Base-by-base conservation (phyloP, 2,113 vertebrate species). In the Polypterus bichir region DNA sequence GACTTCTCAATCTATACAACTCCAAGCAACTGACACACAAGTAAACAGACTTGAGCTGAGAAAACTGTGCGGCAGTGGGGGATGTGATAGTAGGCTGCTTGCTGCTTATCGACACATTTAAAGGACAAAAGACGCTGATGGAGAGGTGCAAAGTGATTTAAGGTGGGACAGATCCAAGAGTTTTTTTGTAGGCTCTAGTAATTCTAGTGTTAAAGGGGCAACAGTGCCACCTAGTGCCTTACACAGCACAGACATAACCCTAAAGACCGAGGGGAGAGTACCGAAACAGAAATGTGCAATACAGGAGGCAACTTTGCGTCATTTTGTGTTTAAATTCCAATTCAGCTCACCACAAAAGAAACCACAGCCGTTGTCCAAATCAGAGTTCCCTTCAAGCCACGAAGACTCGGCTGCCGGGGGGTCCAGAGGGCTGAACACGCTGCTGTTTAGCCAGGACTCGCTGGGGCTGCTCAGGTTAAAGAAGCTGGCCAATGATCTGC, bases 361-460 rank as follows among this genome's bases (percentile, higher is more conserved):
- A 66, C 56, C 59, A 64, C 65, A 54, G 47, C 66, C 44, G 27
- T 68, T 62, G 3, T 79, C 76, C 64, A 73, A 62, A 62, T 78
- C 67, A 1, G 61, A 63, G 65, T 63, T 67, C 5, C 67, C 54
- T 3, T 69, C 68, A 1, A 59, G 11, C 82, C 83, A 84, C 63
- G 66, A 46, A 0, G 71, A 67, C 46, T 83, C 78, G 2, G 3
- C 5, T 0, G 54, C 47, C 5, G 69, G 67, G 48, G 60, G 59
- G 44, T 68, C 64, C 7, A 69, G 49, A 1, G 75, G 74, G 47
- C 76, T 70, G 60, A 89, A 85, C 57, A 82, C 11, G 0, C 71
- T 78, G 66, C 78, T 72, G 44, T 77, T 85, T 54, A 87, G 70
- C 87, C 88, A 91, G 0, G 87, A 79, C 68, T 79, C 74, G 64